Base-by-base conservation (phyloP, 2,113 vertebrate species). In the Psittacula cyanocephala region DNA sequence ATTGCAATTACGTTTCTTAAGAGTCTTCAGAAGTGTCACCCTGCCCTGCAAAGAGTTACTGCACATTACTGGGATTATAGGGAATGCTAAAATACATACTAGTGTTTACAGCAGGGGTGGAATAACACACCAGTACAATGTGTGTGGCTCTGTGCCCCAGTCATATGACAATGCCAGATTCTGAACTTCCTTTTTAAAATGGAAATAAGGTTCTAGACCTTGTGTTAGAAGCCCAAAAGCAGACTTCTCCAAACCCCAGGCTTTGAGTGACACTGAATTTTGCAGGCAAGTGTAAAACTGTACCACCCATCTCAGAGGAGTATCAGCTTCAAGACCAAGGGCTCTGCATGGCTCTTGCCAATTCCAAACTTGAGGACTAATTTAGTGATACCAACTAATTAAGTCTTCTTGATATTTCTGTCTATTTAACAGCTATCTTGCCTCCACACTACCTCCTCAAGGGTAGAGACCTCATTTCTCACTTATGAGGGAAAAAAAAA, bases 141-240 rank as follows among this genome's bases (percentile, higher is more conserved):
- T 7, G 7, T 17, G 1, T 25, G 49, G 41, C 2, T 15, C 33
- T 59, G 57, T 59, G 6, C 23, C 16, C 37, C 22, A 14, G 23
- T 7, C 37, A 43, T 3, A 8, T 1, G 14, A 33, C 3, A 13
- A 28, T 5, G 50, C 22, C 1, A 2, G 35, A 81, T n/a, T 33
- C 65, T 75, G 22, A 77, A n/a, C 24, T 37, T 53, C 17, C 49
- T 67, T 55, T 88, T 50, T 0, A 33, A 71, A 78, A 71, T 4
- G 7, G 20, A 59, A 93, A 19, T 11, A 46, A 77, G 27, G n/a
- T 33, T 86, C 18, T 69, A n/a, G 22, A 83, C 14, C n/a, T 46
- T 23, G 8, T 55, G 29, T 52, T 20, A 76, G 44, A 81, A 88
- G 35, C 79, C n/a, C 49, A 86, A 60, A 68, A 76, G 14, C n/a